phyloP scores from a whole-genome alignment of 2,797 vertebrate species.

The Poecilia picta region DNA sequence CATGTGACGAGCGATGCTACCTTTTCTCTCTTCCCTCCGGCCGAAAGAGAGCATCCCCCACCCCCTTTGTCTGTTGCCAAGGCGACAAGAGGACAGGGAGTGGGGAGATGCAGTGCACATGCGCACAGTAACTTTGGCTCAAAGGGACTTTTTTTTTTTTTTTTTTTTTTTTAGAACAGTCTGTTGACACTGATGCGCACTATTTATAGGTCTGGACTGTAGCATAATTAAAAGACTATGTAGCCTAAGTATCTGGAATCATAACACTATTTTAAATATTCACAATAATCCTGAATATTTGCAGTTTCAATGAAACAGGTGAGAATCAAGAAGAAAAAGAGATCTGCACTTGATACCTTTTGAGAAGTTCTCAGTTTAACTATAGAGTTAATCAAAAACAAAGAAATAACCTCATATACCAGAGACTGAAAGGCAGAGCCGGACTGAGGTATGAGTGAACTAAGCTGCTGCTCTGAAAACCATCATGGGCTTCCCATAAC shows the following conservation, averaged over 20 bases:
- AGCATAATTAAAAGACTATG: constrained; percentile 5
- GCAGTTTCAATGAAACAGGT: background rate
- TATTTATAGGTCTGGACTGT: constrained; percentile 41
- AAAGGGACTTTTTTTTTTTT: constrained; percentile 31
- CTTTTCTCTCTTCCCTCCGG: constrained; percentile 59
- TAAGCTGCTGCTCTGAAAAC: background rate
- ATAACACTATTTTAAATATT: background rate
- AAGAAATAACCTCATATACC: background rate
- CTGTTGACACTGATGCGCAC: constrained; percentile 21
- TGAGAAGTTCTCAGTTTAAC: background rate
- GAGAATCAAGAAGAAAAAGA: background rate
- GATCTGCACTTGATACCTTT: background rate
- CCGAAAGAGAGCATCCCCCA: constrained; percentile 32
- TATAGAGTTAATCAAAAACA: background rate
- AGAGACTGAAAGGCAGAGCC: background rate
- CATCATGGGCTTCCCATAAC: background rate
- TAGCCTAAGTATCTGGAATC: background rate
- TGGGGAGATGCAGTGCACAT: constrained; percentile 81
- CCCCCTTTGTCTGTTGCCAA: constrained; percentile 74
- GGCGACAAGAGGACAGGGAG: constrained; percentile 80
- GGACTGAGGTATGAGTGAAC: background rate
- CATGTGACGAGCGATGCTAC: constrained; percentile 70
- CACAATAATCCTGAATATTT: no score
- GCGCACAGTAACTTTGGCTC: constrained; percentile 62
- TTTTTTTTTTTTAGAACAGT: background rate